Base-by-base conservation (phyloP, 2,888 invertebrate genomes). In the Epirrhoe alternata region DNA sequence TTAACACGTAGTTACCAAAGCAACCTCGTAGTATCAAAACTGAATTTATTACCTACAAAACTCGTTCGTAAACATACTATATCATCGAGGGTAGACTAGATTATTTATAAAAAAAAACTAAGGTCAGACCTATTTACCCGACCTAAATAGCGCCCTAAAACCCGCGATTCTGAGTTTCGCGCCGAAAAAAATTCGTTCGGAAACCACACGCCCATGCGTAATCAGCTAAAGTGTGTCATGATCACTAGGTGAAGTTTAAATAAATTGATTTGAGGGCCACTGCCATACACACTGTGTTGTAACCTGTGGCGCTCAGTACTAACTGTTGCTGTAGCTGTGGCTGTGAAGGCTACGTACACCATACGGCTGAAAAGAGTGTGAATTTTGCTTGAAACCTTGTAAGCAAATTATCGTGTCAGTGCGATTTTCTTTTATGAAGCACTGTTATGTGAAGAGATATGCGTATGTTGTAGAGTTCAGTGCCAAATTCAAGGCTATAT, bases 211-310 rank as follows among this genome's bases (percentile, higher is more conserved):
- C 86, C 85, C 85, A 85, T 75, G 81, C 87, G 90, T 89, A 91
- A 92, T 90, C 92, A 86, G 78, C 78, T 79, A 85, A 93, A 89
- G 90, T 93, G 79, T 92, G 93, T 92, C 93, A 93, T 92, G 93
- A 92, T 91, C 92, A 93, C 87, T 93, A 84, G 93, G 93, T 93
- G 90, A 93, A 93, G 92, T 93, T 93, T 92, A 92, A 91, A 90
- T 86, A 86, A 86, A 87, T 86, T 86, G 85, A 84, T 80, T 81
- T 79, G 86, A 87, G 86, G 87, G 87, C 86, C 86, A 75, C 76
- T 70, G 77, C 79, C 17, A 16, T 58, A 68, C 61, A 2, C 12
- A 57, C 67, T 56, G 38, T 16, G 52, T 52, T 5, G 5, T 31
- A 14, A 30, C 6, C 74, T 72, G 76, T 75, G 70, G 7, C 6